Evolutionary conservation across 2,113 vertebrate species (phyloP).

Genomic region (Antechinus stuartii): DNA sequence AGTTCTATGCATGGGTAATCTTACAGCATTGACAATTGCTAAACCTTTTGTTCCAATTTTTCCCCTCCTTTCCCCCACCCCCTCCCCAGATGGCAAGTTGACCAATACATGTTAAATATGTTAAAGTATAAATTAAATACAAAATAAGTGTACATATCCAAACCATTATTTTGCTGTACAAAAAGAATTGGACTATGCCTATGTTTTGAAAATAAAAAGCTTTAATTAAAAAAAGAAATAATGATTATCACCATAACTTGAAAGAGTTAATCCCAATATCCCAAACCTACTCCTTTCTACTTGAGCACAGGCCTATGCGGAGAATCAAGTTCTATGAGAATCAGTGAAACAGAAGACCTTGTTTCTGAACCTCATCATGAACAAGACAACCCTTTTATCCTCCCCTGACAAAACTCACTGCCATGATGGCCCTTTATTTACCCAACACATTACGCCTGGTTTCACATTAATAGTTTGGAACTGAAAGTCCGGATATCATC

Average conservation of each 20-base stretch:
- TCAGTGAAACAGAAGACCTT: conserved; percentile 9
- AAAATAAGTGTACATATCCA: no score
- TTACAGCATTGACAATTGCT: no score
- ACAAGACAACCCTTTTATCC: not conserved
- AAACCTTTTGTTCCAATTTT: no score
- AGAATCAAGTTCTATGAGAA: not conserved
- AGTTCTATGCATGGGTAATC: no score
- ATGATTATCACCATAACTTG: not conserved
- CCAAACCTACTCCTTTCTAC: not conserved
- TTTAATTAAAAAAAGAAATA: no score
- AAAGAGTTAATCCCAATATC: not conserved
- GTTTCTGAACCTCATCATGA: not conserved
- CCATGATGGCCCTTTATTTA: not conserved
- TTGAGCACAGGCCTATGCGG: not conserved
- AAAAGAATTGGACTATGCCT: no score
- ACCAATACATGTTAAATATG: no score
- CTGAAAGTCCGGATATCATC: conserved; percentile 1
- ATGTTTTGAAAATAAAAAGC: no score
- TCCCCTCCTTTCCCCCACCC: no score
- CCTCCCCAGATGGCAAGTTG: no score
- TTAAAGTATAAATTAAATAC: no score
- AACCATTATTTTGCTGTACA: no score
- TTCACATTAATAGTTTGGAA: conserved; percentile 16
- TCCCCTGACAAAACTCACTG: not conserved
- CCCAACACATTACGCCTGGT: not conserved